Evolutionary conservation across 2,888 invertebrate species (phyloP), one percentile per base, ranked within the genome.

Genomic region (Synergus umbraculus): DNA sequence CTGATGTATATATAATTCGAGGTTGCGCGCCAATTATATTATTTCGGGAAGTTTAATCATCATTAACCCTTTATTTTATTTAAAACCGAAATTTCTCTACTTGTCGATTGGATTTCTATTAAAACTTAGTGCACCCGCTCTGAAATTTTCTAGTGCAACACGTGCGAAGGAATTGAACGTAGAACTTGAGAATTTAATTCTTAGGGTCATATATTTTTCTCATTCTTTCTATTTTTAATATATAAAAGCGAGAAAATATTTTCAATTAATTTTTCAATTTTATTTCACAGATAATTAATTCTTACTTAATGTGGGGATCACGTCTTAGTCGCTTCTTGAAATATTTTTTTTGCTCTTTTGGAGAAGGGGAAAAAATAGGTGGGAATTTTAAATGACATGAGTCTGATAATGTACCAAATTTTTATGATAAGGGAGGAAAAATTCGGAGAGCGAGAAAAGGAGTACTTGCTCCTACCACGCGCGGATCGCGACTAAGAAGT

Each of bases 401-500:
- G 13, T 63, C 9, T 77, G 76, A 22, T 46, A 29, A 29, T 1
- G 37, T 54, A 77, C 5, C 29, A 58, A 60, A 78, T 60, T 44
- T 44, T 49, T 9, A 37, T 63, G 41, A 9, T 37, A 43, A 73
- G 43, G 29, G 66, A 67, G 63, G 65, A 77, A 69, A 41, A 67
- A 22, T 67, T 10, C 46, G 3, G 8, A 7, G 67, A 67, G 44
- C 67, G 18, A 46, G 46, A 46, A 67, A 22, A 67, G 13, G 82
- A 83, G 81, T 79, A 88, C 88, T 87, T 87, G 78, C 84, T 88
- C 85, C 85, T 86, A 86, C 86, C 87, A 87, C 90, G 90, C 90
- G 89, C 89, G 89, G 86, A 86, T 88, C 89, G 89, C 91, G 88
- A 91, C 91, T 90, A 88, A 78, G 58, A 76, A 78, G 64, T 67